Conservation (phyloP, 1,140 invertebrate genomes). For the Zaprionus davidi region DNA sequence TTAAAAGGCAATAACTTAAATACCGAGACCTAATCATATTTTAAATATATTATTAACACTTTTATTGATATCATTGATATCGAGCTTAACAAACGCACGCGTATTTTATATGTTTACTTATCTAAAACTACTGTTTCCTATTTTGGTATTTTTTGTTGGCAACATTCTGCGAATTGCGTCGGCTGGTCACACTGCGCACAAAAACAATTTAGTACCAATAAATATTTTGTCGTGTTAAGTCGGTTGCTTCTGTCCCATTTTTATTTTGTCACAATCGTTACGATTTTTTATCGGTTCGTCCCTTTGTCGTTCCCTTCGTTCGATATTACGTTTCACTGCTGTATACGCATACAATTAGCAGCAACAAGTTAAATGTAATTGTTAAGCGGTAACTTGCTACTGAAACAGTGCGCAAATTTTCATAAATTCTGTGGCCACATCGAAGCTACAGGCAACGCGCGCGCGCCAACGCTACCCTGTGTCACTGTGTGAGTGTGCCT, state of each 20-base stretch:
- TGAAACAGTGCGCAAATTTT: slow-evolving; percentile 40
- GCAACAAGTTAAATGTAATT: slow-evolving; percentile 35
- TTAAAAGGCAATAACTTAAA: no score
- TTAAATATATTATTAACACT: no score
- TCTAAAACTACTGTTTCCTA: not conserved
- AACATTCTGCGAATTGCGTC: not conserved
- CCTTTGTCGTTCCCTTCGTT: not conserved
- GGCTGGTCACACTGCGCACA: slow-evolving; percentile 27
- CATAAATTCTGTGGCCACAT: slow-evolving; percentile 26
- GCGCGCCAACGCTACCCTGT: slow-evolving; percentile 49
- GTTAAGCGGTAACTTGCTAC: not conserved
- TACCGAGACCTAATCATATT: no score
- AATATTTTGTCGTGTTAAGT: slow-evolving; percentile 48
- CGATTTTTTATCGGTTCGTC: slow-evolving; percentile 32
- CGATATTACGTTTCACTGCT: not conserved
- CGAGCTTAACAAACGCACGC: no score
- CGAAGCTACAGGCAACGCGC: slow-evolving; percentile 38
- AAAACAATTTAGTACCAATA: slow-evolving; percentile 49
- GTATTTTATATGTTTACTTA: not conserved
- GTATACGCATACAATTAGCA: not conserved
- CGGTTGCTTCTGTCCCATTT: slow-evolving; percentile 24
- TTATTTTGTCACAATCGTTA: slow-evolving; percentile 39
- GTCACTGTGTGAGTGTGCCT: slow-evolving; percentile 16
- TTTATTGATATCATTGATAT: no score
- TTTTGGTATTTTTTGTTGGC: slow-evolving; percentile 1